Percentiles rank a stretch among this genome's conserved stretches.
These are phyloP conservation scores for Oceanodroma leucorhoa DNA, from an alignment of 2,797 vertebrate genomes.

Conservation along the genomic window DNA sequence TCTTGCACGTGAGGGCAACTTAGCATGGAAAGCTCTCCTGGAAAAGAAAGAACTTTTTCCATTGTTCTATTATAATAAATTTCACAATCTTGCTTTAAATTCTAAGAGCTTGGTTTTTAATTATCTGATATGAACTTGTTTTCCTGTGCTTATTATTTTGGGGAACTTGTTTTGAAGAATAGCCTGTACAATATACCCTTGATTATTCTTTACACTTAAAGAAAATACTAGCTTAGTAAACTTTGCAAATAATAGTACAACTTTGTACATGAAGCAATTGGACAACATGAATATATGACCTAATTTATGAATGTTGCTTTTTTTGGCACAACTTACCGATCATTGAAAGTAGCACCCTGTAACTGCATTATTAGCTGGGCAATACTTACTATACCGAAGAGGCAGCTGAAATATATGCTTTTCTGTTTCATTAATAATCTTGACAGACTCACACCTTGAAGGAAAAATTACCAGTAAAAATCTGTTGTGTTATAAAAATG, in stretches of 20 bases:
- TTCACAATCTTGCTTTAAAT: neutral
- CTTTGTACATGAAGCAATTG: neutral
- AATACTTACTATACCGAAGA: neutral
- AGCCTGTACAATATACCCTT: neutral
- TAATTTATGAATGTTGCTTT: neutral
- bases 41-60: neutral
- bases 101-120: neutral
- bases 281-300: neutral
- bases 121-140: neutral
- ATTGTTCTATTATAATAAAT: neutral
- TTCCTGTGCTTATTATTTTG: neutral
- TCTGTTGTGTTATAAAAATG: neutral
- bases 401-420: neutral
- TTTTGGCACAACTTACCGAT: neutral
- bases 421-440: neutral
- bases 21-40: neutral
- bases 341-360: neutral
- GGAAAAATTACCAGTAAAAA: neutral
- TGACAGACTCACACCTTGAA: neutral
- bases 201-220: neutral
- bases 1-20: neutral
- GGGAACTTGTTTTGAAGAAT: neutral
- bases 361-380: neutral
- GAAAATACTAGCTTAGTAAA: neutral
- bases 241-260: neutral